phyloP scores from a whole-genome alignment of 2,888 invertebrate genomes.

The Euplexia lucipara region DNA sequence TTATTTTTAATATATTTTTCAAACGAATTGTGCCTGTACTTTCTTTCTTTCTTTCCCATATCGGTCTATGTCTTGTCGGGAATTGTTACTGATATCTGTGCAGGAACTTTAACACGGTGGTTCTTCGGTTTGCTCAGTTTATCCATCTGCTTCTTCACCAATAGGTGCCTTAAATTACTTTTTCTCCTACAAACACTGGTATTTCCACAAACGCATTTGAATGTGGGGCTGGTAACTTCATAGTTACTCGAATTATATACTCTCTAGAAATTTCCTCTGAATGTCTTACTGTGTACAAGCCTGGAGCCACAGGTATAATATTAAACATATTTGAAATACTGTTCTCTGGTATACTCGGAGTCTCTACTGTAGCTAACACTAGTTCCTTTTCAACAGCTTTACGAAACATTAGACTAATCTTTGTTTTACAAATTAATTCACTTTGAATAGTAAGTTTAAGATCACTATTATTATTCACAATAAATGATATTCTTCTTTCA shows the following conservation, averaged over 20 bases:
- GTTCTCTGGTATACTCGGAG: constrained; percentile 28
- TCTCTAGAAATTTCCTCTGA: constrained; percentile 39
- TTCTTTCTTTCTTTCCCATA: too few species aligned
- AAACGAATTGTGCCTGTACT: too few species aligned
- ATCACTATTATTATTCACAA: constrained; percentile 30
- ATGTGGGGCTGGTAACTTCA: constrained; percentile 42
- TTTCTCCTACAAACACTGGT: constrained; percentile 46
- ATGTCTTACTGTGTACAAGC: constrained; percentile 37
- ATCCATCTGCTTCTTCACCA: neutral
- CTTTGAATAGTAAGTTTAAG: constrained; percentile 18
- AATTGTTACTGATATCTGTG: neutral
- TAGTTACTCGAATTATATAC: constrained; percentile 38
- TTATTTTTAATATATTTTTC: too few species aligned
- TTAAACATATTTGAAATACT: constrained; percentile 33
- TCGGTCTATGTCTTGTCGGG: neutral
- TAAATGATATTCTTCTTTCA: constrained; percentile 27
- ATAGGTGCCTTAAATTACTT: neutral
- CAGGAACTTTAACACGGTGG: neutral
- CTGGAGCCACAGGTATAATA: constrained; percentile 21
- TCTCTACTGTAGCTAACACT: constrained; percentile 17
- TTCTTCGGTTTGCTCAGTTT: neutral
- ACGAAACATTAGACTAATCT: neutral
- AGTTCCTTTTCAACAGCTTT: constrained; percentile 8
- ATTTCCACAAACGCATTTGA: constrained; percentile 36
- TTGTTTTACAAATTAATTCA: constrained; percentile 31